Conservation (phyloP, 2,113 vertebrate genomes). For the Solenodon paradoxus region DNA sequence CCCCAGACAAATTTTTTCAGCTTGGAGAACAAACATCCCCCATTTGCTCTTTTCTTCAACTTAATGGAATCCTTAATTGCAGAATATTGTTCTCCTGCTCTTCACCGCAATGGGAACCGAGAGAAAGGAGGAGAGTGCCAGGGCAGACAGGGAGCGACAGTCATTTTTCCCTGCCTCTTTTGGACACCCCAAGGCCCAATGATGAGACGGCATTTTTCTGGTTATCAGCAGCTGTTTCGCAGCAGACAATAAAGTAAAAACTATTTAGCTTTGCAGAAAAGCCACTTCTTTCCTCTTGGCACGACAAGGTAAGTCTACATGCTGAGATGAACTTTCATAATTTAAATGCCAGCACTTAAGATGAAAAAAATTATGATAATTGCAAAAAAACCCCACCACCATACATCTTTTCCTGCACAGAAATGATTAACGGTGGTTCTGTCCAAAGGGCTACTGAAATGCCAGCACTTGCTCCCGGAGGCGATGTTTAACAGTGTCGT, state of each 20-base stretch:
- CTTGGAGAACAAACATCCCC: slow-evolving; percentile 97
- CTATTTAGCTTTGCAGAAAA: slow-evolving; percentile 80
- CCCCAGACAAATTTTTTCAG: slow-evolving; percentile 88
- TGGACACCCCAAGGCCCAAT: slow-evolving; percentile 79
- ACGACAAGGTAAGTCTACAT: slow-evolving; percentile 78
- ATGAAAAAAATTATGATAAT: slow-evolving; percentile 67
- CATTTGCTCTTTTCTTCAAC: slow-evolving; percentile 99
- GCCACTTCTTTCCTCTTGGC: slow-evolving; percentile 77
- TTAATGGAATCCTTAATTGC: slow-evolving; percentile 99
- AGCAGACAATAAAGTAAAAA: slow-evolving; percentile 83
- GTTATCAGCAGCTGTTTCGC: slow-evolving; percentile 82
- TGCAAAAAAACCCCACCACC: neutral
- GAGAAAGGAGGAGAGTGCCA: slow-evolving; percentile 83
- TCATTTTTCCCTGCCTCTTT: slow-evolving; percentile 80
- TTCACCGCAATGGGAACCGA: slow-evolving; percentile 91
- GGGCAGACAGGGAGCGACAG: slow-evolving; percentile 83
- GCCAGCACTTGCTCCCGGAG: slow-evolving; percentile 54
- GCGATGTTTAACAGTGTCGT: slow-evolving; percentile 44
- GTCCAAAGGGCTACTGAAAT: slow-evolving; percentile 56
- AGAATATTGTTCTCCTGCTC: slow-evolving; percentile 97
- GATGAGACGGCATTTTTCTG: slow-evolving; percentile 84
- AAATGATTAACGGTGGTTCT: slow-evolving; percentile 61
- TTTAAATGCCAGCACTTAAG: slow-evolving; percentile 78
- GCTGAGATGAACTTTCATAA: slow-evolving; percentile 75
- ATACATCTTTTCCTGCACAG: slow-evolving; percentile 42